A percentile compares a stretch with the other conserved stretches of the same genome.
Evolutionary conservation across 2,113 vertebrate species (phyloP).

Genomic region (Cinclus mexicanus): DNA sequence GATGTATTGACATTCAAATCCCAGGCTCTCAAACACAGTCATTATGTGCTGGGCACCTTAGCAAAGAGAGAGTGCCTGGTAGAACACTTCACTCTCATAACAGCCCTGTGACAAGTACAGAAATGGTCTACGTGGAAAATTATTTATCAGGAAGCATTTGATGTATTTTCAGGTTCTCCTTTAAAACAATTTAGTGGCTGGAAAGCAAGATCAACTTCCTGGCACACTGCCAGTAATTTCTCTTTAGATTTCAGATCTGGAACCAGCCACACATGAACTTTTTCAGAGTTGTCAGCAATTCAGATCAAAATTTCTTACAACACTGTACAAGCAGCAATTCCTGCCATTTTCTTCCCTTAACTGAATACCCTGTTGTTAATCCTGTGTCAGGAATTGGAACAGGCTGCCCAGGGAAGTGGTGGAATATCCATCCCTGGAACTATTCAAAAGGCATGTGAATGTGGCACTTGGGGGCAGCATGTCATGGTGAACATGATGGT

Average conservation of each 20-base stretch:
- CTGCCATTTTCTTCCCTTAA: background rate
- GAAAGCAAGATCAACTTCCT: background rate
- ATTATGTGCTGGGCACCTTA: background rate
- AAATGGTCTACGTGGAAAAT: background rate
- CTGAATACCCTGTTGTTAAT: background rate
- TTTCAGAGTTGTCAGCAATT: background rate
- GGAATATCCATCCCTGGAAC: background rate
- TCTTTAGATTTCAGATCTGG: background rate
- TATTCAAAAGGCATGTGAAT: background rate
- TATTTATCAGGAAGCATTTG: slow-evolving; percentile 36
- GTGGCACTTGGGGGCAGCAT: background rate
- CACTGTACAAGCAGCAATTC: background rate
- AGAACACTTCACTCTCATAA: background rate
- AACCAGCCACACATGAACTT: background rate
- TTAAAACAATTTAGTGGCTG: background rate
- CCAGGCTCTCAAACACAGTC: background rate
- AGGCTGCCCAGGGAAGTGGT: background rate
- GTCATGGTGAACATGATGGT: background rate
- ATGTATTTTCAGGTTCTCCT: slow-evolving; percentile 31
- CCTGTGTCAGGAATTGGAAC: background rate
- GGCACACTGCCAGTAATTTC: background rate
- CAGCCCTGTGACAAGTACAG: background rate
- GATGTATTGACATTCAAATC: background rate
- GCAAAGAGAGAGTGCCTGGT: background rate
- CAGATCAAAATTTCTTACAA: background rate